phyloP scores from a whole-genome alignment of 2,888 invertebrate species.

The Helicoverpa assulta region DNA sequence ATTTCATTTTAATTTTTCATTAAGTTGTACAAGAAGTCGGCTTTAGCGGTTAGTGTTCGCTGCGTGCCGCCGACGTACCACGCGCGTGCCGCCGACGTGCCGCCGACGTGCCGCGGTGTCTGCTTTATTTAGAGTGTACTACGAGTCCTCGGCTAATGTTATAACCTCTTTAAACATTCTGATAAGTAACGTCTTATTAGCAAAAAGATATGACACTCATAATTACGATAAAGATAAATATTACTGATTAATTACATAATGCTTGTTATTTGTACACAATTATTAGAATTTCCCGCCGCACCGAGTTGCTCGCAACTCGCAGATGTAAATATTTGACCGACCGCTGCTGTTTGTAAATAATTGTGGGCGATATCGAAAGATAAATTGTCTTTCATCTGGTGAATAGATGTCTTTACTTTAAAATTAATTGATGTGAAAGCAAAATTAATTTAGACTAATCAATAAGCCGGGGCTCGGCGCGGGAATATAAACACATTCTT shows the following conservation, averaged over 20 bases:
- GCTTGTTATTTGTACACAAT: no score
- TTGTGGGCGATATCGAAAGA: constrained; percentile 28
- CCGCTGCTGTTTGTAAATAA: constrained; percentile 39
- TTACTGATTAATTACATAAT: no score
- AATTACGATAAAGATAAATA: no score
- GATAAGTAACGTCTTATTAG: no score
- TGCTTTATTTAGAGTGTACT: not conserved
- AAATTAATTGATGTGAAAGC: constrained; percentile 28
- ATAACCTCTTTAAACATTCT: no score
- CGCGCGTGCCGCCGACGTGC: not conserved
- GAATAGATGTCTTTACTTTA: constrained; percentile 36
- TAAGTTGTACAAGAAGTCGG: constrained; percentile 33
- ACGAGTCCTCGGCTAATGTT: no score
- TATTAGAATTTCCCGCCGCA: not conserved
- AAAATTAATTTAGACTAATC: constrained; percentile 35
- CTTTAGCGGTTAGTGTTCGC: constrained; percentile 20
- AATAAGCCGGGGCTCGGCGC: constrained; percentile 20
- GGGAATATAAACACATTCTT: constrained; percentile 24
- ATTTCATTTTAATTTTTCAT: constrained; percentile 55
- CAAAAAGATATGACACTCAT: no score
- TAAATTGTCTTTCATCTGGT: constrained; percentile 20
- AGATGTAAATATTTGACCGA: not conserved
- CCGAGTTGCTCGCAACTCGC: not conserved
- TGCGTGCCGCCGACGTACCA: not conserved
- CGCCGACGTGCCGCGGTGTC: not conserved